Conservation (phyloP, 2,888 invertebrate genomes). For the Cataglyphis livida region DNA sequence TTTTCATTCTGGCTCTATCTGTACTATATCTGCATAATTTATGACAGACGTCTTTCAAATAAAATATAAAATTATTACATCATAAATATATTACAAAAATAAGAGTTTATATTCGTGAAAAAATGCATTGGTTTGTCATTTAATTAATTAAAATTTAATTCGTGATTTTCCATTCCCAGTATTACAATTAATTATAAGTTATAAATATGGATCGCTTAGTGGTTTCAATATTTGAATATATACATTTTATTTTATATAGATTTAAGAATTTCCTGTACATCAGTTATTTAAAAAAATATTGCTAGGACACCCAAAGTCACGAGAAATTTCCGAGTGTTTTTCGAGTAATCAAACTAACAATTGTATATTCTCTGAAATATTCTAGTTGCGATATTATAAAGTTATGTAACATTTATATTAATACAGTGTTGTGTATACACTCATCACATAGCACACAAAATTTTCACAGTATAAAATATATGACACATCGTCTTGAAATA, state of each 20-base stretch:
- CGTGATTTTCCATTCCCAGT: background rate
- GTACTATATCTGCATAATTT: background rate
- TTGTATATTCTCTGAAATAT: background rate
- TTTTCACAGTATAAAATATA: background rate
- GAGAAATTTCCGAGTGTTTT: background rate
- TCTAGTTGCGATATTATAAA: background rate
- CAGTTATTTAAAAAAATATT: background rate
- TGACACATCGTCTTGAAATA: background rate
- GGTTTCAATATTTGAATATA: background rate
- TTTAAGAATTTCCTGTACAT: background rate
- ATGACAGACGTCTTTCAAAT: background rate
- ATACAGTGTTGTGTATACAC: background rate
- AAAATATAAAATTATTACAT: background rate
- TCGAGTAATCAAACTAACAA: background rate
- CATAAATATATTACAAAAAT: background rate
- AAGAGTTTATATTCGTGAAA: background rate
- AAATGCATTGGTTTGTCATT: background rate
- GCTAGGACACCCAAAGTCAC: background rate
- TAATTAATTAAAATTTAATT: background rate
- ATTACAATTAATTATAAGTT: background rate
- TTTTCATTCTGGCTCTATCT: background rate
- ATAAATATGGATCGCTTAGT: background rate
- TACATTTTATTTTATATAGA: background rate
- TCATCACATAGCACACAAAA: background rate
- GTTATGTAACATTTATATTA: background rate